A percentile compares a stretch with the other conserved stretches of the same genome.
Evolutionary conservation across 2,113 vertebrate species (phyloP).

Genomic region (Psephotus haematonotus): DNA sequence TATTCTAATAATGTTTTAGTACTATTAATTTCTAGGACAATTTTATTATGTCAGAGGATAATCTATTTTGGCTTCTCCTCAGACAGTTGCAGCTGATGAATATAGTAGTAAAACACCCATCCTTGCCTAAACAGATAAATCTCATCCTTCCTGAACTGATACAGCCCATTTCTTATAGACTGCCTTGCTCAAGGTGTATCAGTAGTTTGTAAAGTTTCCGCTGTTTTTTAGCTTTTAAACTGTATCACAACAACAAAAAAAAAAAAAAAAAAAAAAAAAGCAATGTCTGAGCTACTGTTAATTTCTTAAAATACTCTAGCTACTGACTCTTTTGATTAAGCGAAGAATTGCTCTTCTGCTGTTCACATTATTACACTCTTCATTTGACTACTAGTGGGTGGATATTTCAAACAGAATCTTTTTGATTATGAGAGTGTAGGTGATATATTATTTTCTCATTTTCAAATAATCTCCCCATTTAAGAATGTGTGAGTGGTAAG

Average conservation of each 20-base stretch:
- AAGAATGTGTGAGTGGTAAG: not conserved
- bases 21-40: not conserved
- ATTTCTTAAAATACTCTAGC: not conserved
- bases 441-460: constrained; percentile 43
- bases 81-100: not conserved
- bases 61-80: not conserved
- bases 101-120: not conserved
- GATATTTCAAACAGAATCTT: constrained; percentile 28
- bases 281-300: not conserved
- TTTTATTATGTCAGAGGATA: not conserved
- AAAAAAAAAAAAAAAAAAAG: not conserved
- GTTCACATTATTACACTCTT: constrained; percentile 8
- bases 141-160: not conserved
- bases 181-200: not conserved
- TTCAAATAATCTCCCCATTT: constrained; percentile 42
- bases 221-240: not conserved
- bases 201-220: not conserved
- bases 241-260: not conserved
- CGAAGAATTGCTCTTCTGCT: not conserved
- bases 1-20: not conserved
- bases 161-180: not conserved
- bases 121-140: not conserved
- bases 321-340: constrained; percentile 1
- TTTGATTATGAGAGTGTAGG: constrained; percentile 9
- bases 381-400: constrained; percentile 8